These are phyloP conservation scores for Oryzaephilus surinamensis DNA, from an alignment of 1,140 invertebrate genomes.

Conservation along the genomic window DNA sequence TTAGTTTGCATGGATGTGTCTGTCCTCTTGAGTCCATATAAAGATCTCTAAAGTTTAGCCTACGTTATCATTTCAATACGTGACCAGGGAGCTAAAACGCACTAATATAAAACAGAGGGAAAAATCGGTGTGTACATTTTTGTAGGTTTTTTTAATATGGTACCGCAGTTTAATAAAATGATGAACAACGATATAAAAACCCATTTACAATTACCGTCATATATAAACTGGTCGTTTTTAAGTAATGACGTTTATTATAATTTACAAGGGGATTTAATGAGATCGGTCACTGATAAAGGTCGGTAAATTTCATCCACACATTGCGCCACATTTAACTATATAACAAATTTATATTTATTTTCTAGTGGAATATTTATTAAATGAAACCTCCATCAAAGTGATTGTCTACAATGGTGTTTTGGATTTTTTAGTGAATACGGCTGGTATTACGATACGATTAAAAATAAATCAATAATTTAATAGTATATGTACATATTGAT, in stretches of 20 bases:
- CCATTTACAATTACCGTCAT: conserved; percentile 39
- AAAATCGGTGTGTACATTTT: conserved; percentile 8
- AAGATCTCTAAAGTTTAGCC: too few species aligned
- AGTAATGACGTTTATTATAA: conserved; percentile 39
- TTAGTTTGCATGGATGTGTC: too few species aligned
- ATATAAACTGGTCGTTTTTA: conserved; percentile 43
- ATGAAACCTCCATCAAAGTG: conserved; percentile 34
- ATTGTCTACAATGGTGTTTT: conserved; percentile 40
- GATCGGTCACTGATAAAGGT: conserved; percentile 40
- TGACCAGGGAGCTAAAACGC: too few species aligned
- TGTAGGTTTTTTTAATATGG: conserved; percentile 17
- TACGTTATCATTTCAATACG: too few species aligned
- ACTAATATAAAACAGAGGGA: too few species aligned
- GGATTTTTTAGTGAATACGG: conserved; percentile 39
- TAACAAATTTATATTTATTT: conserved; percentile 16
- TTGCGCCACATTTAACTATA: not conserved
- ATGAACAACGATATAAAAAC: conserved; percentile 44
- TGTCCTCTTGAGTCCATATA: too few species aligned
- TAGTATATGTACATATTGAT: too few species aligned
- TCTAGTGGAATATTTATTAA: conserved; percentile 39
- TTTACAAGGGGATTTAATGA: conserved; percentile 46
- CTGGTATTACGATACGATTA: conserved; percentile 25
- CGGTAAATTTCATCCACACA: not conserved
- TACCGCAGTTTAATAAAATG: conserved; percentile 27
- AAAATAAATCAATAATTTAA: not conserved